Base-by-base conservation (phyloP, 64 coral and sea anemone genomes). In the Astreopora myriophthalma region DNA sequence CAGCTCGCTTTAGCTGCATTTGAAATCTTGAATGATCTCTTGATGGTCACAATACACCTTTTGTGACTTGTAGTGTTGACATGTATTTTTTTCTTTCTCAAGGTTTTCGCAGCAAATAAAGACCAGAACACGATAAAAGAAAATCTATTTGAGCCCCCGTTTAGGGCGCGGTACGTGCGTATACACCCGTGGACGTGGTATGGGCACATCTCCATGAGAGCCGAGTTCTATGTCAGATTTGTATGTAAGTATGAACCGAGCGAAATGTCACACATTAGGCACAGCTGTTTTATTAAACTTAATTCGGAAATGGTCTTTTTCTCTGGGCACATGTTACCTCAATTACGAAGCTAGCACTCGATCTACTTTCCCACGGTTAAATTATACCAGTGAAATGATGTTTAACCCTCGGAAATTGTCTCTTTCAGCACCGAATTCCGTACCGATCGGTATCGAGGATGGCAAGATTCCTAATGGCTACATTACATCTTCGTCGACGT, bases 201-300 rank as follows among this genome's bases (percentile, higher is more conserved):
- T 12, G 38, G 78, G 37, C 89, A 91, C 44, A 84, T 91, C 22
- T 83, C 89, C 13, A 46, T 91, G 37, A 91, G 89, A 77, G 61
- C 70, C 2, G 89, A 91, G 39, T 84, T 91, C 39, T 91, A 82
- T 25, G 40, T 42, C 68, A 84, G 34, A 8, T 22, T 28, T 48
- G 69, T 73, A 34, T 52, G 89, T 91, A 63, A 83, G 79, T 83
- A 39, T 23, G 0, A 22, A n/a, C 2, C 17, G 4, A 44, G 1
- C 20, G n/a, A 11, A 34, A 20, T 3, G 5, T 5, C 17, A 16
- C 51, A 16, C 10, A 55, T 55, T 10, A 16, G 51, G 12, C 11
- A 55, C 3, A 74, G 9, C 35, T 23, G 14, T 10, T n/a, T 74
- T 3, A 1, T n/a, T n/a, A n/a, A n/a, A n/a, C n/a, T n/a, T n/a